Conservation (phyloP, 2,797 vertebrate species). For the Mionectes olivaceus region DNA sequence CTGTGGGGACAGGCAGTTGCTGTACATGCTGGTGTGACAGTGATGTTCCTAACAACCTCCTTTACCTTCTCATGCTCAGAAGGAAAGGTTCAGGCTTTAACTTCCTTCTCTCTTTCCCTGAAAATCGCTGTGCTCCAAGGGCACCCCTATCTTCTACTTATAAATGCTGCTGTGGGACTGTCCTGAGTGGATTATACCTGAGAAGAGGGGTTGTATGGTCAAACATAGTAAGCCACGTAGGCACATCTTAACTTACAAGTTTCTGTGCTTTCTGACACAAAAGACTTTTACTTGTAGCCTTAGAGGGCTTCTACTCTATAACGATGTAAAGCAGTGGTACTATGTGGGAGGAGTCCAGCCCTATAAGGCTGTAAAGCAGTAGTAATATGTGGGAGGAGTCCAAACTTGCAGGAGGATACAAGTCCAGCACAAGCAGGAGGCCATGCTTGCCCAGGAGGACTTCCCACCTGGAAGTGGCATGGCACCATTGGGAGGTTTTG, state of each 20-base stretch:
- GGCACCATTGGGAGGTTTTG: rapidly evolving
- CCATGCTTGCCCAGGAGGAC: background rate
- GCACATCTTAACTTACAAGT: background rate
- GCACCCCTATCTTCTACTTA: background rate
- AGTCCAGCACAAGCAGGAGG: background rate
- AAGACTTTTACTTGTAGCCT: background rate
- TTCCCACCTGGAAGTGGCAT: background rate
- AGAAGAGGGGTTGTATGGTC: rapidly evolving
- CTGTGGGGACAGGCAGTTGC: background rate
- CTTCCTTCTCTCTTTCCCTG: background rate
- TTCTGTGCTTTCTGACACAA: background rate
- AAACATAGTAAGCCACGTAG: background rate
- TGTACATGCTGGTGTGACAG: rapidly evolving
- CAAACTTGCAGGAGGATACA: background rate
- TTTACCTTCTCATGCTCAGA: background rate
- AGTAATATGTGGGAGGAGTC: background rate
- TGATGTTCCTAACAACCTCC: background rate
- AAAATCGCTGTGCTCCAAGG: background rate
- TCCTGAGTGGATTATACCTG: background rate
- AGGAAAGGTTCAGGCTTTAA: background rate
- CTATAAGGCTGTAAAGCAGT: background rate
- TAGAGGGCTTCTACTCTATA: background rate
- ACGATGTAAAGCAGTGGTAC: background rate
- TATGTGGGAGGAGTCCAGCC: background rate
- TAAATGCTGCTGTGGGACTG: background rate